Evolutionary conservation across 2,113 vertebrate species (phyloP).

Genomic region (Limanda limanda): DNA sequence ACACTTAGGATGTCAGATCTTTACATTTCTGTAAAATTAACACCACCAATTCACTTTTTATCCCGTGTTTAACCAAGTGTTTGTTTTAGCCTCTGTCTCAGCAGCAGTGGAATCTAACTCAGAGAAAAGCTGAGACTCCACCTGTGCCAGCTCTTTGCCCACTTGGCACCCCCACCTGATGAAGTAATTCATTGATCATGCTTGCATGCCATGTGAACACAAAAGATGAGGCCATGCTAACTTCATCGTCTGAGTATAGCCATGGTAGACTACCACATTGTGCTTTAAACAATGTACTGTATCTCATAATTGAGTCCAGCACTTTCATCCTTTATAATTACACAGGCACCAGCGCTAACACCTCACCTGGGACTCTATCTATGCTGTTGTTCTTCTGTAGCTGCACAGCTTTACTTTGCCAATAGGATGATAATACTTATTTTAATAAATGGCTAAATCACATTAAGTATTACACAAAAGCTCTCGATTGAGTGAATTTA

Average conservation of each 20-base stretch:
- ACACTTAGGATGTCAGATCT: background rate
- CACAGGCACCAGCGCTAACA: slow-evolving; percentile 47
- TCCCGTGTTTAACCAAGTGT: background rate
- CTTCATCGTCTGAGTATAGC: slow-evolving; percentile 55
- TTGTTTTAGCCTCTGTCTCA: background rate
- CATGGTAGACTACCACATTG: slow-evolving; percentile 49
- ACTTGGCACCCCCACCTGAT: slow-evolving; percentile 42
- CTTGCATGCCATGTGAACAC: slow-evolving; percentile 50
- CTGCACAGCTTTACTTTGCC: slow-evolving; percentile 40
- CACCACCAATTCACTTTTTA: background rate
- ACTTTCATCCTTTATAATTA: slow-evolving; percentile 68
- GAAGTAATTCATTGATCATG: slow-evolving; percentile 48
- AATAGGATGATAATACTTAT: slow-evolving; percentile 21
- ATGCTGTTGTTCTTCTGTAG: slow-evolving; percentile 55
- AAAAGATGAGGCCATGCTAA: slow-evolving; percentile 53
- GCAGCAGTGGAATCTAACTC: background rate
- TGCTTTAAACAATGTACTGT: slow-evolving; percentile 64
- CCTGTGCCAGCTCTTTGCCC: slow-evolving; percentile 10
- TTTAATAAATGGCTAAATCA: slow-evolving; percentile 18
- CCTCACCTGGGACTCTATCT: slow-evolving; percentile 60
- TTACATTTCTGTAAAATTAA: background rate
- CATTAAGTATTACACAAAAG: background rate
- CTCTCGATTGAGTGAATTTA: too few species aligned
- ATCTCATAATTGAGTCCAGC: slow-evolving; percentile 65
- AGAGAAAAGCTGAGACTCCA: background rate